Percentiles rank a stretch among this genome's conserved stretches.
Evolutionary conservation across 2,888 invertebrate genomes (phyloP).

Genomic region (Imbricaverruca yamaguchii): DNA sequence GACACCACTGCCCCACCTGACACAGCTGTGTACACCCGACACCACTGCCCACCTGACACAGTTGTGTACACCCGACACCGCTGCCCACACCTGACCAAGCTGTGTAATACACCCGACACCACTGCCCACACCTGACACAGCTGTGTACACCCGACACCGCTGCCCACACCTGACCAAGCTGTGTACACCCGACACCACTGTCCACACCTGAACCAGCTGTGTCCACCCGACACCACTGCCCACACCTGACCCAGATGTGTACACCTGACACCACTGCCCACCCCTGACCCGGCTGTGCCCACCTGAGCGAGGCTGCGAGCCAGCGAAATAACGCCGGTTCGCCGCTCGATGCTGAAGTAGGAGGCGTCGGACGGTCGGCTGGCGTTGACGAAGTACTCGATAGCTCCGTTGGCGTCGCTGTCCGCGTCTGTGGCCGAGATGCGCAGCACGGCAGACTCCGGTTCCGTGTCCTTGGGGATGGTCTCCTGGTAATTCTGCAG

Average conservation of each 20-base stretch:
- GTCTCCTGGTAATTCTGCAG: conserved; percentile 59
- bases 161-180: no score
- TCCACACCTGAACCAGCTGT: no score
- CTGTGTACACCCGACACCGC: no score
- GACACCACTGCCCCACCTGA: no score
- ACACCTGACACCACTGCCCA: conserved; percentile 37
- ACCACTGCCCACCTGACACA: conserved; percentile 30
- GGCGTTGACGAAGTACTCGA: conserved; percentile 55
- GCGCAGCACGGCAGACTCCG: conserved; percentile 69
- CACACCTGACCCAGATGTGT: no score
- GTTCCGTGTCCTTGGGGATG: conserved; percentile 69
- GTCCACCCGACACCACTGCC: no score
- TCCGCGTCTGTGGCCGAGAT: conserved; percentile 92
- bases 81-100: no score
- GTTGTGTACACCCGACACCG: no score
- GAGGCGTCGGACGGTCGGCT: conserved; percentile 44
- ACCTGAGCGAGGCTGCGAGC: conserved; percentile 45
- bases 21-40: no score
- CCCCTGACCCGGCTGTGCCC: conserved; percentile 35
- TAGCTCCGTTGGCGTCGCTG: conserved; percentile 82
- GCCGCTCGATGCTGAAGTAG: conserved; percentile 72
- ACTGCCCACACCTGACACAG: no score
- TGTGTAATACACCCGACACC: no score
- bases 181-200: no score
- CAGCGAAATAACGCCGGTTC: conserved; percentile 74